Evolutionary conservation across 2,797 vertebrate genomes (phyloP), one percentile per base, ranked within the genome.

Genomic region (Microcaecilia unicolor): DNA sequence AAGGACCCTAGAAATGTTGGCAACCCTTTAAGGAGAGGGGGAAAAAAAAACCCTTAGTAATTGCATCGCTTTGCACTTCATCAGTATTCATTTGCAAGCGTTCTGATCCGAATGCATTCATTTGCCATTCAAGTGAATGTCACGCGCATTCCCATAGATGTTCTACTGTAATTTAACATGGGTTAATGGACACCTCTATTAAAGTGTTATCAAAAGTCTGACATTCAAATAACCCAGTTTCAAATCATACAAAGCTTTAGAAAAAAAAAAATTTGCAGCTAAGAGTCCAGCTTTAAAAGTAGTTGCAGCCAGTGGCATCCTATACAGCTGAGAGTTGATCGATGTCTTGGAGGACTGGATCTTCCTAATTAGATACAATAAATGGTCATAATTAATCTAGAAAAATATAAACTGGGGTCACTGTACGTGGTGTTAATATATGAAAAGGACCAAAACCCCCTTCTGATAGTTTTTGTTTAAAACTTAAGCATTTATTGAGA

Each of bases 121-220:
- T 73, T 83, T 77, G 70, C 66, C 80, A 83, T 83, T 81, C 80
- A 80, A 79, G 70, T 46, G 60, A 66, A 62, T 81, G 78, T 78
- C 77, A 77, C 74, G 78, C 72, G 68, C 61, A 70, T 69, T 80
- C 81, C 64, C 59, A 76, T 76, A 74, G 74, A 83, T 17, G 43
- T 67, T 62, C 70, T 47, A 69, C 74, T 78, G 68, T 80, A 67
- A 81, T 81, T 83, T 76, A 81, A 64, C 71, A 53, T 12, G 46
- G 74, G 77, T 83, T 83, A 80, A 83, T 78, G 73, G 78, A 81
- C 76, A 77, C 72, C 71, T 75, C 76, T 80, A 80, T 80, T 80
- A 81, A 80, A 77, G 68, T 70, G 71, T 80, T 80, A 80, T 75
- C 62, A 61, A 65, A 83, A 77, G 73, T 81, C 71, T 83, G 80